Percentiles rank a stretch among this genome's conserved stretches.
Conservation (phyloP, 2,888 invertebrate species). For the Esperia sulphurella region DNA sequence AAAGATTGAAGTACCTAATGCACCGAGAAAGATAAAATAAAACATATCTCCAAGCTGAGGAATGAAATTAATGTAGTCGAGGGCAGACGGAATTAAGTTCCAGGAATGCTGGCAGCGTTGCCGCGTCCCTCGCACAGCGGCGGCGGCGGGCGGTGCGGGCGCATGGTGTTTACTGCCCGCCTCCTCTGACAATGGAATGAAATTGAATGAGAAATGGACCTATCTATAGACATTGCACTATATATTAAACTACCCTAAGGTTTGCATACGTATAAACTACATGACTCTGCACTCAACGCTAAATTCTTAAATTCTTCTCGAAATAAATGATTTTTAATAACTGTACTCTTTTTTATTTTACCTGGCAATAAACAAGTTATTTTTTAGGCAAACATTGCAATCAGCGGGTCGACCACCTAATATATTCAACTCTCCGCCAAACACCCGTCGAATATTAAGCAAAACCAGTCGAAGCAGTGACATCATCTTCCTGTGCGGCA, state of each 20-base stretch:
- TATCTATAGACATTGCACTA: conserved; percentile 5
- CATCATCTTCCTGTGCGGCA: conserved; percentile 72
- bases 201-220: conserved; percentile 36
- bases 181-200: conserved; percentile 31
- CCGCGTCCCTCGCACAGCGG: conserved; percentile 5
- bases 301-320: too few relatives aligned
- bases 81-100: conserved; percentile 37
- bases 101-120: conserved; percentile 32
- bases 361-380: conserved; percentile 11
- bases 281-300: too few relatives aligned
- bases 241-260: conserved; percentile 10
- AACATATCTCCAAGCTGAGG: conserved; percentile 20
- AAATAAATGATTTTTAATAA: too few relatives aligned
- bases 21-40: conserved; percentile 14
- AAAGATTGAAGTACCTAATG: neutral
- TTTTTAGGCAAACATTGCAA: conserved; percentile 25
- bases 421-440: conserved; percentile 48
- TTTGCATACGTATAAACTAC: conserved; percentile 5
- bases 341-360: neutral
- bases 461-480: conserved; percentile 71
- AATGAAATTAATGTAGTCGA: conserved; percentile 35
- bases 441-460: conserved; percentile 66
- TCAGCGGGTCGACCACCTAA: conserved; percentile 38
- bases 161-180: conserved; percentile 7
- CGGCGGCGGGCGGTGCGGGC: neutral